Base-by-base conservation (phyloP, 2,113 vertebrate species). In the Calyptommatus sinebrachiatus region DNA sequence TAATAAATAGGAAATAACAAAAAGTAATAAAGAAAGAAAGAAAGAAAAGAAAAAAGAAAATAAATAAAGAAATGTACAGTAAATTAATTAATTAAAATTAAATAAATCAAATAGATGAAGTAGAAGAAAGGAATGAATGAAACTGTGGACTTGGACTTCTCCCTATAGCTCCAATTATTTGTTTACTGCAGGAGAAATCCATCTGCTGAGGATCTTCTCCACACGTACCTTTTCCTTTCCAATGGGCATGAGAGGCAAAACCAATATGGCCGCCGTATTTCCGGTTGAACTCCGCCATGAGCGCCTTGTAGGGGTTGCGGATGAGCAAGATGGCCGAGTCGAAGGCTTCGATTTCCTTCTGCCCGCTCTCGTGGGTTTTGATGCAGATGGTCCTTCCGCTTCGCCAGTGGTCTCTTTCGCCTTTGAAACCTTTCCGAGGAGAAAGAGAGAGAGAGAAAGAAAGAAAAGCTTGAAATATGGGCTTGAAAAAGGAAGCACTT, bases 201-300 rank as follows among this genome's bases (percentile, higher is more conserved):
- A 5, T 22, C 31, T 1, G 26, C 53, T 1, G 72, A 41, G 53
- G 29, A 21, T 5, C 31, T 26, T 8, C 12, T n/a, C 26, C 70
- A 2, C 7, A 69, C 75, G 9, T 91, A 99, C 98, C 98, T 97
- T 97, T 99, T 60, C 98, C 98, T 84, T 92, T 97, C 98, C 98
- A 99, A 91, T 99, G 97, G 26, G 98, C 95, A 0, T 97, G 97
- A 0, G 98, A 97, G 0, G 98, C 98, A 4, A 99, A 99, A 84
- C 98, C 98, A 66, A 99, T 96, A 90, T 99, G 98, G 0, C 98
- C 98, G 0, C 98, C 98, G 0, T 98, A 98, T 50, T 99, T 99
- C 80, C 98, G 96, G 89, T 99, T 99, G 92, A 99, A 99, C 88
- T 99, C 98, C 0, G 98, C 98, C 97, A 99, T 99, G 28, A 99